phyloP scores from a whole-genome alignment of 2,888 invertebrate genomes.

The Hololepta plana region DNA sequence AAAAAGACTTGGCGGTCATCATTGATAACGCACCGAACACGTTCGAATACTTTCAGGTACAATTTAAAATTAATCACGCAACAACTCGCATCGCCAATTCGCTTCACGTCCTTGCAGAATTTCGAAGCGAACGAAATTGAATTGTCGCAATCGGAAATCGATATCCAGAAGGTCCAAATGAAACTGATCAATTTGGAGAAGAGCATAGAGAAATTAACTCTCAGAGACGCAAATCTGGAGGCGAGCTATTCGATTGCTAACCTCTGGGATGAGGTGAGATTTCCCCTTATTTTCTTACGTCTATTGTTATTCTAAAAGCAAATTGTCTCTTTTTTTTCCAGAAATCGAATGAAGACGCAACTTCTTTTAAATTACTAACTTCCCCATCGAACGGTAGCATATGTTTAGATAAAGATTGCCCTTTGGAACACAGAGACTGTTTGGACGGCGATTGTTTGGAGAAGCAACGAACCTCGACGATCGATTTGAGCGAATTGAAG shows the following conservation, averaged over 20 bases:
- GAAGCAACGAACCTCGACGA: no score
- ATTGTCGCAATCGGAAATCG: constrained; percentile 17
- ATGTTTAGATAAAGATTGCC: constrained; percentile 7
- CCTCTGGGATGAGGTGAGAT: no score
- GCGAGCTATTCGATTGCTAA: not conserved
- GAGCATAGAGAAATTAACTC: constrained; percentile 16
- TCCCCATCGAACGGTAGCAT: constrained; percentile 7
- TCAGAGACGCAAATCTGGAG: not conserved
- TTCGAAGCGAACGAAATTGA: constrained; percentile 7
- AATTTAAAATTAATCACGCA: no score
- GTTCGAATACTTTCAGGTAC: no score
- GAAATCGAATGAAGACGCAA: no score
- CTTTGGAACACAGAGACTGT: constrained; percentile 8
- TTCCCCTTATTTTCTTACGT: no score
- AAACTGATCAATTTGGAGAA: constrained; percentile 19
- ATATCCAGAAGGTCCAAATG: constrained; percentile 19
- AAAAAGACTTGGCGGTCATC: no score
- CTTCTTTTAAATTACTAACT: no score
- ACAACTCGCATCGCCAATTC: not conserved
- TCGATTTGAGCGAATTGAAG: no score
- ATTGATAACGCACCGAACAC: no score
- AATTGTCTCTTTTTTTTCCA: no score
- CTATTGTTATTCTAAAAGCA: no score
- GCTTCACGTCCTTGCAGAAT: not conserved
- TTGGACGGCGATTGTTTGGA: constrained; percentile 7